phyloP scores from a whole-genome alignment of 2,113 vertebrate species.

The Miniopterus natalensis region DNA sequence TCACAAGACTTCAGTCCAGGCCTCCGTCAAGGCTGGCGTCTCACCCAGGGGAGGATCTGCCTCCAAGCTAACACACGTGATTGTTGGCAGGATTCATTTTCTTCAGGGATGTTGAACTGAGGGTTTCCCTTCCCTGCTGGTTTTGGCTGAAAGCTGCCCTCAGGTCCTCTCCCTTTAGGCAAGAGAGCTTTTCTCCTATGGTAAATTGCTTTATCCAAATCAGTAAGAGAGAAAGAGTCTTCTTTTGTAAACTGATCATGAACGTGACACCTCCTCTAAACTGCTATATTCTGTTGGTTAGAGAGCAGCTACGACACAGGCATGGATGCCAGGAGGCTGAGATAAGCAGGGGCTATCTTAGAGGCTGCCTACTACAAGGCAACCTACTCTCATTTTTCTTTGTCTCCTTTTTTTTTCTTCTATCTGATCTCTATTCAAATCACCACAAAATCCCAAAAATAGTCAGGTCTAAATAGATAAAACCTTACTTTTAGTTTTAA shows the following conservation, averaged over 20 bases:
- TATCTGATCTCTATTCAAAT: neutral
- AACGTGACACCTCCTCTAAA: neutral
- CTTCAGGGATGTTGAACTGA: neutral
- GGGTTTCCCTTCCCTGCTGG: neutral
- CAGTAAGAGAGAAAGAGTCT: neutral
- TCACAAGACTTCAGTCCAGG: neutral
- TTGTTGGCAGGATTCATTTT: neutral
- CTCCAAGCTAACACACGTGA: neutral
- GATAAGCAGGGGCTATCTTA: neutral
- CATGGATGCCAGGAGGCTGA: neutral
- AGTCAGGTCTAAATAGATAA: neutral
- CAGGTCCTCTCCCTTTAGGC: neutral
- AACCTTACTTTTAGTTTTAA: neutral
- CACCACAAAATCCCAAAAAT: slow-evolving; percentile 6
- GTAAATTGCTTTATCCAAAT: neutral
- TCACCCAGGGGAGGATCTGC: neutral
- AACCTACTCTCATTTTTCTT: neutral
- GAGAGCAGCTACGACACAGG: neutral
- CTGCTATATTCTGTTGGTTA: neutral
- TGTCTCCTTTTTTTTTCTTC: neutral
- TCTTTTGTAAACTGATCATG: neutral
- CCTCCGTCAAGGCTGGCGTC: neutral
- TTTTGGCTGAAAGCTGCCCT: neutral
- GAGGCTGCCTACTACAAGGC: neutral
- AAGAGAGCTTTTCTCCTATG: neutral